Evolutionary conservation across 1,140 invertebrate species (phyloP).

Genomic region (Zeugodacus cucurbitae): DNA sequence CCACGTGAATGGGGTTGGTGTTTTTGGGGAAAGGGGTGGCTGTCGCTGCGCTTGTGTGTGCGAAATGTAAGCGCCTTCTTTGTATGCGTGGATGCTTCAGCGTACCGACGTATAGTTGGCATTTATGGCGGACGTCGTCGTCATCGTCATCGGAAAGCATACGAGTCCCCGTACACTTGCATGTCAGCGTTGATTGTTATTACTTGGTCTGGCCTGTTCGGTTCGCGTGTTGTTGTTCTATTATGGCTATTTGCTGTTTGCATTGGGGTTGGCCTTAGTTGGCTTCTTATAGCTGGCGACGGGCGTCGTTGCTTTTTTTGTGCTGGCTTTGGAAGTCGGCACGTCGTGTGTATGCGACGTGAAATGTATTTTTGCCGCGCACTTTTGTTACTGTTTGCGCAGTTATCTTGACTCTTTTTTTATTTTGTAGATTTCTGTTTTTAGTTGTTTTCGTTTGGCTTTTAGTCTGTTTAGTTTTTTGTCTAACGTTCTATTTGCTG

Average conservation of each 20-base stretch:
- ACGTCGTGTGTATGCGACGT: neutral
- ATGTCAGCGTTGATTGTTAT: neutral
- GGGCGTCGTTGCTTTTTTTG: neutral
- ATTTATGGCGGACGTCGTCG: too few relatives aligned
- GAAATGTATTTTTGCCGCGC: neutral
- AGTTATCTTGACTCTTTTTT: neutral
- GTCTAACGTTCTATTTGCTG: neutral
- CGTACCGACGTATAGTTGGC: neutral
- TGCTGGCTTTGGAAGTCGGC: neutral
- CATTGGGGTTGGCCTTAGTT: constrained; percentile 37
- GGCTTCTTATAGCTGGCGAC: constrained; percentile 31
- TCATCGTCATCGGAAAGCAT: neutral
- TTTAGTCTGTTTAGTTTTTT: neutral
- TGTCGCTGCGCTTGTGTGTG: too few relatives aligned
- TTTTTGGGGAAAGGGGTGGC: neutral
- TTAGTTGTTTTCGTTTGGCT: neutral
- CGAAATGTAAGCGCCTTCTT: neutral
- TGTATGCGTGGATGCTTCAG: constrained; percentile 3
- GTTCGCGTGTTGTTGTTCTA: neutral
- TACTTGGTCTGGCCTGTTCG: neutral
- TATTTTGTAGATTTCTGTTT: neutral
- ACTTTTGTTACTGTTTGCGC: neutral
- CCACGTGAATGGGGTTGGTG: neutral
- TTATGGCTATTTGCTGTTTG: neutral
- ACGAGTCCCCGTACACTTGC: neutral